phyloP scores from a whole-genome alignment of 2,888 invertebrate species.

The Tinea pellionella region DNA sequence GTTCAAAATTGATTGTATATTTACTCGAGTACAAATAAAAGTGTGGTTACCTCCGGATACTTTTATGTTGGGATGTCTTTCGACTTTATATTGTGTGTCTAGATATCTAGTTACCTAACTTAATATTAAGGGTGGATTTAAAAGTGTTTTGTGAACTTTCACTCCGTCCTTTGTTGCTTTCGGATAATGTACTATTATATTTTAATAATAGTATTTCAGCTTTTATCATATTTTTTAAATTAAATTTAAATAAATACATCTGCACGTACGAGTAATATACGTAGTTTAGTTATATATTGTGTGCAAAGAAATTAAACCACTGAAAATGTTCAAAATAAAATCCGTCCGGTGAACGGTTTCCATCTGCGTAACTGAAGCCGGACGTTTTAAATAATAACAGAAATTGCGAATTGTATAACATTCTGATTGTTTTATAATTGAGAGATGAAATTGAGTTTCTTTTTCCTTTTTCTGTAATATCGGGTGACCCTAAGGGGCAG shows the following conservation, averaged over 20 bases:
- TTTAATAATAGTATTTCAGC: too few species aligned
- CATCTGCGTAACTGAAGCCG: too few species aligned
- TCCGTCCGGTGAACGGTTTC: too few species aligned
- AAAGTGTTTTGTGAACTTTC: neutral
- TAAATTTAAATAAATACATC: too few species aligned
- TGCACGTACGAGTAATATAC: too few species aligned
- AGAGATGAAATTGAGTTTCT: neutral
- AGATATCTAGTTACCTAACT: slow-evolving; percentile 3
- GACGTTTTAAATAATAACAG: neutral
- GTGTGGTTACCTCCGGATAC: neutral
- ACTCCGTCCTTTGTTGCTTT: too few species aligned
- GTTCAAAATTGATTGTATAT: neutral
- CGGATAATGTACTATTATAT: too few species aligned
- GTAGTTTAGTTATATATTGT: too few species aligned
- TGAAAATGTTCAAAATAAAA: too few species aligned
- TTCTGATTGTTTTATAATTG: neutral
- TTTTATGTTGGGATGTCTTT: neutral
- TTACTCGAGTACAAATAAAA: neutral
- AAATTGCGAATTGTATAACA: neutral
- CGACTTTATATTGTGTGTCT: neutral
- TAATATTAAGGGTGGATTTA: neutral
- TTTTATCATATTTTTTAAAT: too few species aligned
- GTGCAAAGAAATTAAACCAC: too few species aligned
- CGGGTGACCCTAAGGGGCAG: neutral
- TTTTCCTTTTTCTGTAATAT: neutral